Percentiles rank a stretch among this genome's conserved stretches.
Conservation (phyloP, 2,888 invertebrate species). For the Acrocyrtus sp. region DNA sequence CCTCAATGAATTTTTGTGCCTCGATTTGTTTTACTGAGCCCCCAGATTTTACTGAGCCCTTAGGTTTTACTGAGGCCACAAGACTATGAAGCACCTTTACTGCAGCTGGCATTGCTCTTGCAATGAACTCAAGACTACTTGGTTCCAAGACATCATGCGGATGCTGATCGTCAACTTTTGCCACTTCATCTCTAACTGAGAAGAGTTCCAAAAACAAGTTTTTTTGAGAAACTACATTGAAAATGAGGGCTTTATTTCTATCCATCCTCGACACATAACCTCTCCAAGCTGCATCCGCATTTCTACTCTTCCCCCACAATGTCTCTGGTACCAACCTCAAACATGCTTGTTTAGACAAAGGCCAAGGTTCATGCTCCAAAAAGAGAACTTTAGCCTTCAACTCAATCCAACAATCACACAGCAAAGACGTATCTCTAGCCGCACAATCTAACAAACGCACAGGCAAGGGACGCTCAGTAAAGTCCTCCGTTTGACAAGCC, state of each 20-base stretch:
- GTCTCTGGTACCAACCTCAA: background rate
- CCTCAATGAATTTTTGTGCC: no score
- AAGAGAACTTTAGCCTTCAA: background rate
- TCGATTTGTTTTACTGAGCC: no score
- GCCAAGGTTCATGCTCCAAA: slow-evolving; percentile 7
- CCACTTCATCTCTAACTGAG: slow-evolving; percentile 4
- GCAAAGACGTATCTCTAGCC: background rate
- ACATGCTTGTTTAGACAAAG: background rate
- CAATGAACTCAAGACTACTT: slow-evolving; percentile 1
- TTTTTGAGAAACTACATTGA: background rate
- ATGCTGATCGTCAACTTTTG: slow-evolving; percentile 3
- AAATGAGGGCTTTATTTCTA: background rate
- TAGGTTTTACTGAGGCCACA: no score
- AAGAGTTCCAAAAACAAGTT: slow-evolving; percentile 5
- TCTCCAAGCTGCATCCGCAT: background rate
- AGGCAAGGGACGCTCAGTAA: background rate
- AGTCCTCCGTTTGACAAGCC: background rate
- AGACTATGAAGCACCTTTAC: no score
- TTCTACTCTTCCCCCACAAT: background rate
- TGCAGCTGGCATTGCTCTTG: slow-evolving; percentile 3
- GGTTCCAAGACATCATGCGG: background rate
- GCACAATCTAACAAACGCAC: slow-evolving; percentile 6
- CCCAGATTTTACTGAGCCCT: no score
- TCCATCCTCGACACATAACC: background rate
- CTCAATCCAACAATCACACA: slow-evolving; percentile 20